Base-by-base conservation (phyloP, 2,888 invertebrate species). In the Amblyteles armatorius region DNA sequence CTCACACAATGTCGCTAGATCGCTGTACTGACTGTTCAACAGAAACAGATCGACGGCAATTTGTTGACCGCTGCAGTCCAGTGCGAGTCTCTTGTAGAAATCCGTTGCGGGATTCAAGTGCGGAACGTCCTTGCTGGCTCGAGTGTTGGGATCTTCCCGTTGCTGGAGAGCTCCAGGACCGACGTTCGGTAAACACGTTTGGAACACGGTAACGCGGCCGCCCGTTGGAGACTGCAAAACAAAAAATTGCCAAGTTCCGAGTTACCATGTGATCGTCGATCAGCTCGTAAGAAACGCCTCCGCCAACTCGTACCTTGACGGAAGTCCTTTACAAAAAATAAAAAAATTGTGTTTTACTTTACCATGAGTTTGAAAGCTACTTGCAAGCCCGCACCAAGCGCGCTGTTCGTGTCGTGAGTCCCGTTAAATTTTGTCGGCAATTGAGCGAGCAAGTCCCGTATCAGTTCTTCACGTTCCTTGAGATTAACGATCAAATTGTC, bases 21-120 rank as follows among this genome's bases (percentile, higher is more conserved):
- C 99, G 68, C 97, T 96, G 94, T 99, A 99, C 93, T 98, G 98
- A 72, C 97, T 96, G 94, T 98, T 99, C 83, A 99, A 94, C 86
- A 99, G 94, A 95, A 99, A 99, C 91, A 99, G 93, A 94, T 99
- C 99, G 2, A 99, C 98, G 6, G 99, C 98, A 73, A 99, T 96
- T 94, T 99, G 99, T 91, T 98, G 98, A 0, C 98, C 98, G 89
- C 98, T 99, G 94, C 99, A 99, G 94, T 99, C 99, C 71, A 99
- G 94, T 0, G 99, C 99, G 48, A 99, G 94, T 68, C 98, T 97
- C 94, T 99, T 99, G 95, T 99, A 99, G 95, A 99, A 99, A 94
- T 99, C 99, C 1, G 98, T 99, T 2, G 98, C 98, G 0, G 99
- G 99, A 94, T 98, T 98, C 86, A 99, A 94, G 92, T 98, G 97